Percentiles rank a stretch among this genome's conserved stretches.
Evolutionary conservation across 2,797 vertebrate species (phyloP).

Genomic region (Sternarchorhynchus goeldii): DNA sequence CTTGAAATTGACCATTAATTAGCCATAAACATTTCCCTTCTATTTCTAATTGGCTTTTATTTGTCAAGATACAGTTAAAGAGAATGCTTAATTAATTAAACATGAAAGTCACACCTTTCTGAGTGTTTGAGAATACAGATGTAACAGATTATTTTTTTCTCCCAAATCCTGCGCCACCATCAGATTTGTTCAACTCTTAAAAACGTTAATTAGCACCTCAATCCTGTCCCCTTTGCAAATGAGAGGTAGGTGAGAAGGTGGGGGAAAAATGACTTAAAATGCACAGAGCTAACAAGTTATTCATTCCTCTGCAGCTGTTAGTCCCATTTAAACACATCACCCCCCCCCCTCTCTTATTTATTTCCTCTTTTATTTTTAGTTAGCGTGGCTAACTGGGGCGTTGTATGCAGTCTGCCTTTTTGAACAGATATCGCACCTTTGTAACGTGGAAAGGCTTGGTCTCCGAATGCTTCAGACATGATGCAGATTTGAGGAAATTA

Average conservation of each 20-base stretch:
- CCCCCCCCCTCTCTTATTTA: constrained; percentile 44
- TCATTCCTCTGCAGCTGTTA: constrained; percentile 78
- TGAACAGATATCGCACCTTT: constrained; percentile 5
- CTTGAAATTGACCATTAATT: constrained; percentile 76
- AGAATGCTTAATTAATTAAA: constrained; percentile 81
- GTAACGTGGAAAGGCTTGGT: constrained; percentile 27
- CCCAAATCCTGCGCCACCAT: constrained; percentile 65
- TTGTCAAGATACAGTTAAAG: constrained; percentile 78
- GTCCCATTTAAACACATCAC: constrained; percentile 74
- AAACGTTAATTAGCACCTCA: constrained; percentile 84
- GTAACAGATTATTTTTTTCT: constrained; percentile 65
- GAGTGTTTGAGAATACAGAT: constrained; percentile 79
- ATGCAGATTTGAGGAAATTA: constrained; percentile 44
- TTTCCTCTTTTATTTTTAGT: constrained; percentile 36
- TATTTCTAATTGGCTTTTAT: constrained; percentile 76
- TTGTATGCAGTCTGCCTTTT: constrained; percentile 4
- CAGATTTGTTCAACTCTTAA: constrained; percentile 81
- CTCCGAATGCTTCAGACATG: constrained; percentile 12
- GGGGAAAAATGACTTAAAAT: constrained; percentile 78
- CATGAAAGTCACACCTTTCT: constrained; percentile 77
- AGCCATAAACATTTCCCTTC: constrained; percentile 73
- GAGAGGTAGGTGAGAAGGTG: constrained; percentile 77
- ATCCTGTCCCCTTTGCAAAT: constrained; percentile 81
- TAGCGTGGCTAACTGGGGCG: constrained; percentile 39
- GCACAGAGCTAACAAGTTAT: constrained; percentile 80